Conservation (phyloP, 2,797 vertebrate genomes). For the Chaetophractus vellerosus region DNA sequence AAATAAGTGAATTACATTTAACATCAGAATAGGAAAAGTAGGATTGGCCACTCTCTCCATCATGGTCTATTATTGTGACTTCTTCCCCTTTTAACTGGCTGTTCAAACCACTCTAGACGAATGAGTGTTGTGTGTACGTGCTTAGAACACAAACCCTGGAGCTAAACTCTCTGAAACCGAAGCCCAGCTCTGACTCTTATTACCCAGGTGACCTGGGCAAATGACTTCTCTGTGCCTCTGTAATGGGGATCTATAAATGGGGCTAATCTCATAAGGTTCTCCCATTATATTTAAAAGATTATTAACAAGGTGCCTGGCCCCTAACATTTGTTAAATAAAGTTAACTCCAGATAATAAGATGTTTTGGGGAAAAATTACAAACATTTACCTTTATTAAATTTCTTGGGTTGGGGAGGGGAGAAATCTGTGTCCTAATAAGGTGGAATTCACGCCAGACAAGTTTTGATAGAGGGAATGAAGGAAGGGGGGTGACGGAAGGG, state of each 20-base stretch:
- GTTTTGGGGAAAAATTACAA: background rate
- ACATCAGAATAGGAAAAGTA: background rate
- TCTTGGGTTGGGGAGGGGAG: background rate
- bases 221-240: background rate
- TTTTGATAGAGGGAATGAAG: background rate
- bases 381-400: background rate
- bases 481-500: background rate
- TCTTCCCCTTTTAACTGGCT: background rate
- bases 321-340: background rate
- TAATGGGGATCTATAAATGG: background rate
- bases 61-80: background rate
- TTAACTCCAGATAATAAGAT: background rate
- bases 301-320: background rate
- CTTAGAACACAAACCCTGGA: background rate
- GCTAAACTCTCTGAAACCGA: background rate
- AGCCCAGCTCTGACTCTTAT: background rate
- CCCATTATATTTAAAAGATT: background rate
- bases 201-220: background rate
- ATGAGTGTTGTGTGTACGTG: fast-evolving
- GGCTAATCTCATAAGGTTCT: background rate
- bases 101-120: background rate
- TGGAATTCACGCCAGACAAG: background rate
- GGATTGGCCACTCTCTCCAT: background rate
- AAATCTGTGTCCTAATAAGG: background rate
- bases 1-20: background rate